These are phyloP conservation scores for Ianthella basta DNA, from an alignment of 37 sponge, comb jelly and placozoan species.

Conservation along the genomic window DNA sequence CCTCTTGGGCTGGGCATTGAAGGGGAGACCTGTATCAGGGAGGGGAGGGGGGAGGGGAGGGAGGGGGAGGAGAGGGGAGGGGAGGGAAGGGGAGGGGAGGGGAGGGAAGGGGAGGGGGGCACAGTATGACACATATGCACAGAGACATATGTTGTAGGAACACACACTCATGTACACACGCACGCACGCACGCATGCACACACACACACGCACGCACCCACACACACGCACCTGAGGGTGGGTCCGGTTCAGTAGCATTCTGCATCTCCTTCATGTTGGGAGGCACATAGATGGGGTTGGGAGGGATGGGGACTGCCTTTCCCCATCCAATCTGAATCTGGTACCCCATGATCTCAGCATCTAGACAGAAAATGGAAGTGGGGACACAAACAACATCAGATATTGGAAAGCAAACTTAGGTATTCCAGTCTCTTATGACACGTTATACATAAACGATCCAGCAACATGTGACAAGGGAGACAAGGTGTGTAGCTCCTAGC, in stretches of 20 bases:
- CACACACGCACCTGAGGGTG: conserved; percentile 54
- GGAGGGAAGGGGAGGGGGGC: neutral
- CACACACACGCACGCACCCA: conserved; percentile 13
- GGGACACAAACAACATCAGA: neutral
- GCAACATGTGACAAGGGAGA: neutral
- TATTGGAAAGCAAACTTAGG: neutral
- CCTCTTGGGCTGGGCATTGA: conserved; percentile 83
- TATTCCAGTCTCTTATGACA: neutral
- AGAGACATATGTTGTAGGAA: no score
- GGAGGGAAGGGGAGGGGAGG: neutral
- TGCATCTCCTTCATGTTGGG: conserved; percentile 73
- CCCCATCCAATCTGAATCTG: conserved; percentile 97
- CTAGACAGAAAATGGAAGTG: conserved; percentile 28
- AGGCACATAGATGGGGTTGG: conserved; percentile 89
- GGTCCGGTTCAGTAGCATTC: conserved; percentile 60
- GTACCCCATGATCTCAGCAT: conserved; percentile 93
- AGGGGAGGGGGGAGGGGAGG: neutral
- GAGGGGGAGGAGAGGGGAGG: neutral
- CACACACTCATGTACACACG: no score
- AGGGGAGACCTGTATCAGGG: conserved; percentile 70
- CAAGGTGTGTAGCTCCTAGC: neutral
- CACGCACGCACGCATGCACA: neutral
- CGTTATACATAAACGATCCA: neutral
- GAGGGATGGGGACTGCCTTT: conserved; percentile 94
- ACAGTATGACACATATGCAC: conserved; percentile 2